phyloP scores from a whole-genome alignment of 1,140 invertebrate species.

The Bicyclus anynana region DNA sequence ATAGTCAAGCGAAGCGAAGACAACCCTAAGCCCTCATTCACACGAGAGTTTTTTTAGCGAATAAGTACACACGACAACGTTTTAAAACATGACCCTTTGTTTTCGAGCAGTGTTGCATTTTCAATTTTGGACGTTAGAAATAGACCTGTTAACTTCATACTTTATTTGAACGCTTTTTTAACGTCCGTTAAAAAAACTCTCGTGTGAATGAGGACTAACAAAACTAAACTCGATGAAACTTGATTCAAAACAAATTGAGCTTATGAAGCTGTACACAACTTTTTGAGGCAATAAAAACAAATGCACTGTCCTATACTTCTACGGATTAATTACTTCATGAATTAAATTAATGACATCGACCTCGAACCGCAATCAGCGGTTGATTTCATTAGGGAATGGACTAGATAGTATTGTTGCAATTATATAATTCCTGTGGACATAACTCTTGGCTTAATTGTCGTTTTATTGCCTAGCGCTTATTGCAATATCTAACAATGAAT shows the following conservation, averaged over 20 bases:
- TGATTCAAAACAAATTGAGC: background rate
- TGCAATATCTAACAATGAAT: background rate
- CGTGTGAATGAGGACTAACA: background rate
- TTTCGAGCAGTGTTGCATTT: no score
- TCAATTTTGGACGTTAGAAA: no score
- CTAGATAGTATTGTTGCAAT: slow-evolving; percentile 20
- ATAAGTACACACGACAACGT: no score
- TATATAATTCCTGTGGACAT: slow-evolving; percentile 16
- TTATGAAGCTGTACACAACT: background rate
- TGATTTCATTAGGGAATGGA: slow-evolving; percentile 20
- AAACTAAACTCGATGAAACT: background rate
- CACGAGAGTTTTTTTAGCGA: no score
- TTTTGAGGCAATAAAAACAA: slow-evolving; percentile 6
- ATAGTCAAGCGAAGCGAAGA: no score
- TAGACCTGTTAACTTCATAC: no score
- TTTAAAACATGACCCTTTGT: no score
- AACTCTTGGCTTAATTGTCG: slow-evolving; percentile 10
- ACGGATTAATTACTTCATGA: slow-evolving; percentile 16
- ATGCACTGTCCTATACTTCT: slow-evolving; percentile 7
- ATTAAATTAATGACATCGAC: slow-evolving; percentile 17
- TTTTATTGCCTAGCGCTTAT: slow-evolving; percentile 1
- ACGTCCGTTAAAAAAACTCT: no score
- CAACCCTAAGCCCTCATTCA: no score
- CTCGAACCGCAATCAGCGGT: slow-evolving; percentile 25
- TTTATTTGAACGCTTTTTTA: no score